Evolutionary conservation across 2,113 vertebrate genomes (phyloP).

Genomic region (Percina caprodes): DNA sequence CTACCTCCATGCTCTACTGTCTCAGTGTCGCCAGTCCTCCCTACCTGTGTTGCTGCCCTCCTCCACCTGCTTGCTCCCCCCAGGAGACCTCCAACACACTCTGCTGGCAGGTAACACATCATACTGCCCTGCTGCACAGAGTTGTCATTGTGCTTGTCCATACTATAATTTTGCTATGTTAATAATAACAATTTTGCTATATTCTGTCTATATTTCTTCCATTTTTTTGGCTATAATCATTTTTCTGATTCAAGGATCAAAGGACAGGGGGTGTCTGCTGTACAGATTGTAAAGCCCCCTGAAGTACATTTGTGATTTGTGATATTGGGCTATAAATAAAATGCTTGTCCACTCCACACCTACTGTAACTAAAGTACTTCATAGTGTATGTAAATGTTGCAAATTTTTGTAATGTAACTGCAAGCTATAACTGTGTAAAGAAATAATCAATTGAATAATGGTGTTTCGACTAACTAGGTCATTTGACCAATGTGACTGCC

Average conservation of each 20-base stretch:
- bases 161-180: neutral
- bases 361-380: neutral
- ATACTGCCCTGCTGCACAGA: neutral
- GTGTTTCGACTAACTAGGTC: slow-evolving; percentile 62
- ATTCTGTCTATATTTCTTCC: neutral
- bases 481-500: slow-evolving; percentile 76
- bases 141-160: neutral
- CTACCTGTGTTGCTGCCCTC: slow-evolving; percentile 81
- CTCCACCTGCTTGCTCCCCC: slow-evolving; percentile 78
- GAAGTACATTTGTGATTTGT: neutral
- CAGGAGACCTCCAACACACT: slow-evolving; percentile 72
- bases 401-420: neutral
- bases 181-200: too few relatives aligned
- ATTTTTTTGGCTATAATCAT: neutral
- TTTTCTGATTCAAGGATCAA: too few relatives aligned
- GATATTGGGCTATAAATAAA: neutral
- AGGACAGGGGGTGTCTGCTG: neutral
- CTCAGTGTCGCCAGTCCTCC: slow-evolving; percentile 76
- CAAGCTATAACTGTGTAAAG: neutral
- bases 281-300: neutral
- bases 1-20: slow-evolving; percentile 74
- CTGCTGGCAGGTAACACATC: slow-evolving; percentile 70
- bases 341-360: neutral
- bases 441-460: neutral
- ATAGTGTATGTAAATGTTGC: neutral